Evolutionary conservation across 2,113 vertebrate species (phyloP).

Genomic region (Planiliza haematocheilus): DNA sequence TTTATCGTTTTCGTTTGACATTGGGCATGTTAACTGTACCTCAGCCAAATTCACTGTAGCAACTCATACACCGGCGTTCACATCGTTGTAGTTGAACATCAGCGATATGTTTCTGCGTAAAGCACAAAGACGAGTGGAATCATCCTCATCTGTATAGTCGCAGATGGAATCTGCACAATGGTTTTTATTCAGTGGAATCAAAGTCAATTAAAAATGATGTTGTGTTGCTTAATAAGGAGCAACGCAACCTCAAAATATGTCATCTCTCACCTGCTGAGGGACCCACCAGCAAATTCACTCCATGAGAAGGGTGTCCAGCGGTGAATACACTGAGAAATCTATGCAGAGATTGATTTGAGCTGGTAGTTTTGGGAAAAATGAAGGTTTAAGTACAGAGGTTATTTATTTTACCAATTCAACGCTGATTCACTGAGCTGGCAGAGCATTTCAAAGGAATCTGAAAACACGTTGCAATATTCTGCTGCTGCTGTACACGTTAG

Average conservation of each 20-base stretch:
- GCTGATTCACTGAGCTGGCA: constrained; percentile 34
- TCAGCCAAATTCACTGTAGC: constrained; percentile 71
- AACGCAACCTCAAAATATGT: constrained; percentile 39
- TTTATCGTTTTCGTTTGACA: constrained; percentile 42
- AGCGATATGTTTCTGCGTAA: constrained; percentile 44
- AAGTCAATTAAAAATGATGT: constrained; percentile 30
- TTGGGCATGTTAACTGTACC: constrained; percentile 46
- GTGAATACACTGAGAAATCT: constrained; percentile 70
- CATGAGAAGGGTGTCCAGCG: constrained; percentile 58
- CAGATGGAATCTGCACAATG: constrained; percentile 53
- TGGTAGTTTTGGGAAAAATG: constrained; percentile 15
- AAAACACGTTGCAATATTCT: constrained; percentile 45
- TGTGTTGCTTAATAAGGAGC: constrained; percentile 39
- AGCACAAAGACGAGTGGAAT: constrained; percentile 66
- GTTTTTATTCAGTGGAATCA: constrained; percentile 29
- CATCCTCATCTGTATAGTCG: constrained; percentile 45
- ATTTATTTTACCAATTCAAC: constrained; percentile 15
- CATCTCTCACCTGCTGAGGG: constrained; percentile 59
- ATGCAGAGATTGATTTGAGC: constrained; percentile 67
- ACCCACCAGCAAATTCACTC: constrained; percentile 71
- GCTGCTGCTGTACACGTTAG: constrained; percentile 34
- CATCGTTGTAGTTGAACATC: constrained; percentile 20
- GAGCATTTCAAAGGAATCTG: constrained; percentile 40
- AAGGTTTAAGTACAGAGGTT: constrained; percentile 25
- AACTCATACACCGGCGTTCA: constrained; percentile 46